Evolutionary conservation across 1,140 invertebrate genomes (phyloP), one percentile per base, ranked within the genome.

Genomic region (Scaptomyza graminum): DNA sequence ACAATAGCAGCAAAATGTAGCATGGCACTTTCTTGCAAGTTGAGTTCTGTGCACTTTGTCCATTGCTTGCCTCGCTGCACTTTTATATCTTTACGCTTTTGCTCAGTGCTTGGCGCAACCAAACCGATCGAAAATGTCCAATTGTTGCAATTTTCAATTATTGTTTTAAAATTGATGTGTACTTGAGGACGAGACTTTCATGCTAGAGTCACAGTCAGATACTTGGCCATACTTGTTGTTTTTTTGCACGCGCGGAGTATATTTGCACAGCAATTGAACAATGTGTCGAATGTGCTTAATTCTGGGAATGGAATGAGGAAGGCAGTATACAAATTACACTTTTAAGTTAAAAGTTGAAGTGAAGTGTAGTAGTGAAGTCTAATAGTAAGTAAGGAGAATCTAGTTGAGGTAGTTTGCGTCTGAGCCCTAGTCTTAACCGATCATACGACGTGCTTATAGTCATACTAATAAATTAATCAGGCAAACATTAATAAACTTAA

Each of bases 141-240:
- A 78, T 75, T 75, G 76, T 75, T 76, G 66, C 76, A 78, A 78
- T 78, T 78, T 78, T 76, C 76, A 78, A 78, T 78, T 78, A 78
- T 78, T 78, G 67, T 76, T 78, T 78, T 72, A 62, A 76, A 78
- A 78, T 78, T 78, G 76, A 78, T 78, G 76, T 78, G 66, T 76
- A 67, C 73, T 76, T 75, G 62, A 78, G 76, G 56, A 78, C 73
- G 76, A 67, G 67, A 78, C 76, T 72, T 78, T 72, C 72, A 78
- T 67, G 73, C 76, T 78, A 57, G 73, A 76, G 67, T 31, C 31
- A 72, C 15, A 71, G 60, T 64, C 51, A n/a, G 43, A 28, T 12
- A 41, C 49, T 54, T 67, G 57, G 62, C 61, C 44, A 46, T 44
- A 56, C 16, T 73, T 57, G 54, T 13, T 72, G 28, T 59, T 62